Evolutionary conservation across 2,888 invertebrate genomes (phyloP), one percentile per base, ranked within the genome.

Genomic region (Ernsta delagoae): DNA sequence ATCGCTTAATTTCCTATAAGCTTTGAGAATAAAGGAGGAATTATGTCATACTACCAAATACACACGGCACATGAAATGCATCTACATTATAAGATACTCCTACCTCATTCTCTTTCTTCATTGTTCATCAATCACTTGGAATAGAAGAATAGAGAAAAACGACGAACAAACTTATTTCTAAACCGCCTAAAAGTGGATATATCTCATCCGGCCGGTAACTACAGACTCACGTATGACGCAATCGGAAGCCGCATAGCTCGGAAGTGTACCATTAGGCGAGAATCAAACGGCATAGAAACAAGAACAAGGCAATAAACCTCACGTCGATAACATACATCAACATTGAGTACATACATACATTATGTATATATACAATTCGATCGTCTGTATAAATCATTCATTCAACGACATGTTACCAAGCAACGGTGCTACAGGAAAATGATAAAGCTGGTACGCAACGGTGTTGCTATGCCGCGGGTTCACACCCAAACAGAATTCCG

Each of bases 241-340:
- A 36, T 62, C 61, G 61, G 45, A 62, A 61, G 61, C 34, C 61
- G 50, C 16, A 62, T 50, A 36, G 39, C 36, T 62, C 61, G 36
- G 45, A 45, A 60, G 45, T 45, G 45, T 45, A 60, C 60, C 59
- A 59, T 59, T 59, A 59, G 41, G 24, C 59, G 41, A 16, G 59
- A 59, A 59, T 59, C 59, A 41, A 59, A 59, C 59, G 41, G 41
- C 59, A 43, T 31, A 43, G 59, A 59, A 59, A 59, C 59, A 59
- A 59, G 41, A 59, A 43, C 59, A 31, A 24, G 59, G 59, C 34
- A 59, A 59, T 59, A 36, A 56, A 56, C n/a, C 34, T 56, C 34
- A 56, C 34, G 56, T 56, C 53, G 8, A 53, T 53, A 53, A 24
- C 24, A 53, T 24, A 53, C 12, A 53, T 9, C 53, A 16, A 53